phyloP scores from a whole-genome alignment of 1,140 invertebrate genomes.

The Odontomachus brunneus region DNA sequence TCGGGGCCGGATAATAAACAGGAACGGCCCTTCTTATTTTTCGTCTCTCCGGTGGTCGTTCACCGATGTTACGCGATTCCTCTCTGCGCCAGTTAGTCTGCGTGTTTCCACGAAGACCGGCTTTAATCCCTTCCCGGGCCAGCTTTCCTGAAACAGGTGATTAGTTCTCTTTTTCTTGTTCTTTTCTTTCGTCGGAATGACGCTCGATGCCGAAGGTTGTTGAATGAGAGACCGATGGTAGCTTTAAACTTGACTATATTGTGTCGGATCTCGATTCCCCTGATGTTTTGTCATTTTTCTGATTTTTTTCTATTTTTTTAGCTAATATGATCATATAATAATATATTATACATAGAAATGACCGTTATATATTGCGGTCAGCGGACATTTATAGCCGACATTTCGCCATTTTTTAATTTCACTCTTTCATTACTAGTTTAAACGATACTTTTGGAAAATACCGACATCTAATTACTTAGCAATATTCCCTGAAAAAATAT shows the following conservation, averaged over 20 bases:
- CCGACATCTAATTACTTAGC: too few relatives aligned
- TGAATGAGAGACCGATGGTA: not conserved
- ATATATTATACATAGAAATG: not conserved
- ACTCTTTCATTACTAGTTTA: not conserved
- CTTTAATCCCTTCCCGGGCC: not conserved
- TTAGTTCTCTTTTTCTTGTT: not conserved
- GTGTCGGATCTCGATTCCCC: not conserved
- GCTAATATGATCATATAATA: too few relatives aligned
- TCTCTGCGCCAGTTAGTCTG: conserved; percentile 2
- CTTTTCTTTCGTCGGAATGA: conserved; percentile 8
- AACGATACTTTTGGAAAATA: too few relatives aligned
- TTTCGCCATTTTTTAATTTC: not conserved
- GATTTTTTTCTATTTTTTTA: too few relatives aligned
- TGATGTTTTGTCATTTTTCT: not conserved
- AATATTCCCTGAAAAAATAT: not conserved
- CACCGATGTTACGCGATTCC: conserved; percentile 16
- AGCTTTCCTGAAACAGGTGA: conserved; percentile 20
- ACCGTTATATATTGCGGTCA: not conserved
- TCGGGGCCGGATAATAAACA: conserved; percentile 25
- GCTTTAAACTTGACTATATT: not conserved
- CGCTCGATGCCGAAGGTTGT: not conserved
- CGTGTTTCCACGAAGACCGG: not conserved
- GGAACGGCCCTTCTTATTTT: conserved; percentile 33
- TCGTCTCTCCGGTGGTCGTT: conserved; percentile 27
- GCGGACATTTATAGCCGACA: not conserved